Evolutionary conservation across 2,113 vertebrate genomes (phyloP).

Genomic region (Noturus placidus): DNA sequence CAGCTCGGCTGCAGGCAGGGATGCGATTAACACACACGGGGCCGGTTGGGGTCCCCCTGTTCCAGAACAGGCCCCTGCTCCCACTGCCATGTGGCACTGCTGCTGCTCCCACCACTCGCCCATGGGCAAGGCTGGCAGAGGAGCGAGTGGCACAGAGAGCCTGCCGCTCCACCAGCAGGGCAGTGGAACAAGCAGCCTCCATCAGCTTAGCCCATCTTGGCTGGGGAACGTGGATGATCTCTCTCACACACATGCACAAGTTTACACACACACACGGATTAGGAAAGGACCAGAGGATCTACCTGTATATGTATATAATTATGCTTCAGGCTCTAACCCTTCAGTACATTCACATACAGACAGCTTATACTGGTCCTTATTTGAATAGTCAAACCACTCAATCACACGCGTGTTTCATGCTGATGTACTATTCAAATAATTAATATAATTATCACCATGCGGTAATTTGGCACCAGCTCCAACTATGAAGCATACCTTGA

Average conservation of each 20-base stretch:
- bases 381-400: slow-evolving; percentile 1
- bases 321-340: slow-evolving; percentile 31
- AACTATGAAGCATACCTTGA: slow-evolving; percentile 22
- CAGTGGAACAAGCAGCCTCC: slow-evolving; percentile 62
- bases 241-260: slow-evolving; percentile 14
- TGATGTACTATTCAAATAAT: slow-evolving; percentile 13
- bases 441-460: slow-evolving; percentile 21
- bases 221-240: slow-evolving; percentile 30
- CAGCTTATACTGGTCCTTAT: not conserved
- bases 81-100: slow-evolving; percentile 60
- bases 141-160: slow-evolving; percentile 62
- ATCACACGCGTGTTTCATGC: not conserved
- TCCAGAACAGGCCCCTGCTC: slow-evolving; percentile 65
- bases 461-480: slow-evolving; percentile 4
- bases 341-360: slow-evolving; percentile 14
- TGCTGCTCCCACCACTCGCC: slow-evolving; percentile 60
- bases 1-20: slow-evolving; percentile 78
- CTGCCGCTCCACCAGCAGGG: slow-evolving; percentile 71
- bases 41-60: slow-evolving; percentile 72
- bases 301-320: not conserved
- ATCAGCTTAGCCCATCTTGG: slow-evolving; percentile 55
- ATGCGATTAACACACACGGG: slow-evolving; percentile 77
- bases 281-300: not conserved
- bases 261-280: slow-evolving; percentile 23
- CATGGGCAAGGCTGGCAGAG: slow-evolving; percentile 55